A percentile compares a stretch with the other conserved stretches of the same genome.
Conservation (phyloP, 1,140 invertebrate genomes). For the Physella acuta region DNA sequence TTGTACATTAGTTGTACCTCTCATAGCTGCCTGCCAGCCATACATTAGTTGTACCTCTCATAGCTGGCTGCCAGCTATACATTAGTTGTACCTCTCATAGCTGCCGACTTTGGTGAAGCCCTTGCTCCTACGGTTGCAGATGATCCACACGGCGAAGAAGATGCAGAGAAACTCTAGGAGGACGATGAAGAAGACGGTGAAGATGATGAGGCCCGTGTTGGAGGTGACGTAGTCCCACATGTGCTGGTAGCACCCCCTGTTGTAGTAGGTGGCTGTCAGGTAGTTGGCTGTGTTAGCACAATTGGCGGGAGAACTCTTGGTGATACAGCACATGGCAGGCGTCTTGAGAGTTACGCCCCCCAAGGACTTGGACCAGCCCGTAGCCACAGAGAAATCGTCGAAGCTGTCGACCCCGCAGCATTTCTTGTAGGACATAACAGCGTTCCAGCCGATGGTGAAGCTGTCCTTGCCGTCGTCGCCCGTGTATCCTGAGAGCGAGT, state of each 20-base stretch:
- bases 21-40: too few species aligned
- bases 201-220: slow-evolving; percentile 5
- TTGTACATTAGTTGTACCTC: too few species aligned
- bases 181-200: slow-evolving; percentile 7
- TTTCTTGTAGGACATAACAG: slow-evolving; percentile 11
- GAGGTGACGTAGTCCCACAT: slow-evolving; percentile 17
- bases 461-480: not conserved
- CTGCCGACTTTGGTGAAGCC: slow-evolving; percentile 4
- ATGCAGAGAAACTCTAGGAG: slow-evolving; percentile 4
- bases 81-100: too few species aligned
- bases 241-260: slow-evolving; percentile 8
- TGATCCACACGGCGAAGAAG: slow-evolving; percentile 1
- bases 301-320: not conserved
- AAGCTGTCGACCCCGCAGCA: slow-evolving; percentile 10
- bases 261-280: slow-evolving; percentile 3
- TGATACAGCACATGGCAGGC: slow-evolving; percentile 3
- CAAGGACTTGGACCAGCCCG: not conserved
- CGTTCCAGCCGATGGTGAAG: slow-evolving; percentile 5
- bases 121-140: not conserved
- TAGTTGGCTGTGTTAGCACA: not conserved
- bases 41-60: too few species aligned
- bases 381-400: not conserved
- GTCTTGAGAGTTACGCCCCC: not conserved
- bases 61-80: too few species aligned
- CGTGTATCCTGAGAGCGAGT: not conserved